A percentile compares a stretch with the other conserved stretches of the same genome.
Evolutionary conservation across 2,113 vertebrate genomes (phyloP).

Genomic region (Anseranas semipalmata): DNA sequence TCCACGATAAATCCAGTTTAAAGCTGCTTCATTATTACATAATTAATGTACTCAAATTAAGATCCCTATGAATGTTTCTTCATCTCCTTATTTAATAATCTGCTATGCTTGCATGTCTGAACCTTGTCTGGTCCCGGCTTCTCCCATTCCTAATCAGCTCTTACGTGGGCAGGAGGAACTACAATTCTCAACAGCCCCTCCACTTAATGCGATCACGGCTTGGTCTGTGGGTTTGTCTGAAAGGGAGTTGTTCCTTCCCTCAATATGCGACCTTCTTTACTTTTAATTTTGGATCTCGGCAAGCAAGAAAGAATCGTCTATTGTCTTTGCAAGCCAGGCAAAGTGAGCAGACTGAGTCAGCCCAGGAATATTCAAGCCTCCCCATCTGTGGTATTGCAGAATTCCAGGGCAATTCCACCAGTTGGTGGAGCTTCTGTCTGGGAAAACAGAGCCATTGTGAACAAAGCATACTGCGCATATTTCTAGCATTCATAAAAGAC

Average conservation of each 20-base stretch:
- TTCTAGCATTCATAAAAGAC: conserved; percentile 62
- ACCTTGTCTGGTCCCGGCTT: conserved; percentile 37
- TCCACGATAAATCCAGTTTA: conserved; percentile 15
- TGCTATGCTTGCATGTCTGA: conserved; percentile 58
- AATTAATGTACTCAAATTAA: conserved; percentile 54
- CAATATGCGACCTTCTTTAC: neutral
- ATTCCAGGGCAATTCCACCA: conserved; percentile 71
- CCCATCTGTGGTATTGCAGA: conserved; percentile 63
- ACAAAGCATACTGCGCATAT: conserved; percentile 69
- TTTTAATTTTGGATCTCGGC: neutral
- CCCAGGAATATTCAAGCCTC: conserved; percentile 66
- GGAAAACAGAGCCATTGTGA: conserved; percentile 68
- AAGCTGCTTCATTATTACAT: conserved; percentile 32
- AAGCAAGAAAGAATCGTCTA: conserved; percentile 24
- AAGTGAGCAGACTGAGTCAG: conserved; percentile 60
- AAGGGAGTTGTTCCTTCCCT: neutral
- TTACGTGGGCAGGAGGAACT: conserved; percentile 8
- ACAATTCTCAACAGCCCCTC: neutral
- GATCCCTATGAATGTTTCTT: conserved; percentile 38
- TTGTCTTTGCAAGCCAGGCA: conserved; percentile 30
- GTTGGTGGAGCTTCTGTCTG: conserved; percentile 73
- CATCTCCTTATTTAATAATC: conserved; percentile 66
- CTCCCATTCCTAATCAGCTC: conserved; percentile 37
- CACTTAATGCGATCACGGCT: conserved; percentile 12
- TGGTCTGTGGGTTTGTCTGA: neutral